Evolutionary conservation across 2,113 vertebrate genomes (phyloP), one percentile per base, ranked within the genome.

Genomic region (Sebastes schlegelii): DNA sequence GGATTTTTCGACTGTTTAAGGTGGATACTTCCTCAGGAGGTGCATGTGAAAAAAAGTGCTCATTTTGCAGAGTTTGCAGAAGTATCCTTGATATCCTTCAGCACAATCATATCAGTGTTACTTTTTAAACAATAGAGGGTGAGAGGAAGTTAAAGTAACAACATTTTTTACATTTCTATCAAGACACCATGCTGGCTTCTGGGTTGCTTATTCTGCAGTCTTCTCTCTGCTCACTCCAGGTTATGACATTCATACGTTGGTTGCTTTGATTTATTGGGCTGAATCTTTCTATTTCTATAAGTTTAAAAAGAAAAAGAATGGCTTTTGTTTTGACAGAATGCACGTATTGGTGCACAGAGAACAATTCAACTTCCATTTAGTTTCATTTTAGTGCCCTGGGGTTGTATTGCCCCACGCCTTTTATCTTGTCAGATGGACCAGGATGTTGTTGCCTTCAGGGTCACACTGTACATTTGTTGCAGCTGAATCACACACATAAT

Each of bases 111-210:
- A 74, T 70, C 64, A 40, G 23, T 61, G 79, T 84, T 80, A 5
- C 19, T 79, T 58, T 71, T 58, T 4, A n/a, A 84, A 83, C 81
- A 91, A 76, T 66, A 34, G 80, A 84, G 48, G 49, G 21, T 23
- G 23, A 67, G 77, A 67, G 79, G 79, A 84, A 79, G 62, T 71
- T 52, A 66, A 82, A 68, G 69, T 23, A 74, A 11, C 40, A 60
- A 26, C 42, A 23, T 73, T 66, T 74, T 19, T 68, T 40, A 42
- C 40, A 17, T 60, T 4, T 83, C 79, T 67, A 62, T 72, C 8
- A 1, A 54, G 43, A 60, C 76, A 58, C 6, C 57, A 26, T 57
- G 71, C 70, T 80, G 61, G 4, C 60, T 40, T 52, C 55, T 49
- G 13, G 58, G 51, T 43, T 60, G 68, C 79, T 83, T 57, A 23